A percentile compares a stretch with the other conserved stretches of the same genome.
Evolutionary conservation across 2,888 invertebrate species (phyloP).

Genomic region (Agriopis leucophaearia): DNA sequence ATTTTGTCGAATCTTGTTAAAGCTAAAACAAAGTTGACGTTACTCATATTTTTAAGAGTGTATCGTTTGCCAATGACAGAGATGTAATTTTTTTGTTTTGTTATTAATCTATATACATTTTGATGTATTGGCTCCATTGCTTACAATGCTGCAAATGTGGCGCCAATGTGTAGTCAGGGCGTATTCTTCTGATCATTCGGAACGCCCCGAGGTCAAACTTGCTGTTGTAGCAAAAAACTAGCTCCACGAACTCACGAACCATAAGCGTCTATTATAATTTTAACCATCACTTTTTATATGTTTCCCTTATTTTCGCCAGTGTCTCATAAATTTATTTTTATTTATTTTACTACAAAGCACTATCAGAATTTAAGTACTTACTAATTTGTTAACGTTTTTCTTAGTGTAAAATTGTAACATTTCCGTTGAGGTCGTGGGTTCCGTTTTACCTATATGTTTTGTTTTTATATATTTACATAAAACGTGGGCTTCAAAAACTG

Average conservation of each 20-base stretch:
- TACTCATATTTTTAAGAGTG: too few species aligned
- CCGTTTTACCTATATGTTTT: conserved; percentile 56
- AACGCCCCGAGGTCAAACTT: conserved; percentile 41
- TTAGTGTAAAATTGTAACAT: conserved; percentile 59
- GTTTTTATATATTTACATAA: conserved; percentile 52
- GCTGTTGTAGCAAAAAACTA: conserved; percentile 86
- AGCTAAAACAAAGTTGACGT: too few species aligned
- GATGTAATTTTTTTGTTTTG: too few species aligned
- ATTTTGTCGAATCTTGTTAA: too few species aligned
- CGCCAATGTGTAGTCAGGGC: neutral
- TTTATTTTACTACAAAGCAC: conserved; percentile 62
- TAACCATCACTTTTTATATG: conserved; percentile 61
- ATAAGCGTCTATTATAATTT: conserved; percentile 61
- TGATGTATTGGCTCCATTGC: neutral
- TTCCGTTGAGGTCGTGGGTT: conserved; percentile 70
- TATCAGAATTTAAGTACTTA: conserved; percentile 57
- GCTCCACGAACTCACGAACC: conserved; percentile 69
- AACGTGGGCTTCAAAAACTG: conserved; percentile 66
- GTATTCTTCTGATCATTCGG: conserved; percentile 33
- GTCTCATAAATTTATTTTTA: conserved; percentile 61
- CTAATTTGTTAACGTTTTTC: conserved; percentile 60
- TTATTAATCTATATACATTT: too few species aligned
- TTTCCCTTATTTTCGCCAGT: conserved; percentile 62
- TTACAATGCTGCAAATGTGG: neutral
- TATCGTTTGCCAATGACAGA: neutral